phyloP scores from a whole-genome alignment of 2,888 invertebrate genomes.

The Elgonia sp. region DNA sequence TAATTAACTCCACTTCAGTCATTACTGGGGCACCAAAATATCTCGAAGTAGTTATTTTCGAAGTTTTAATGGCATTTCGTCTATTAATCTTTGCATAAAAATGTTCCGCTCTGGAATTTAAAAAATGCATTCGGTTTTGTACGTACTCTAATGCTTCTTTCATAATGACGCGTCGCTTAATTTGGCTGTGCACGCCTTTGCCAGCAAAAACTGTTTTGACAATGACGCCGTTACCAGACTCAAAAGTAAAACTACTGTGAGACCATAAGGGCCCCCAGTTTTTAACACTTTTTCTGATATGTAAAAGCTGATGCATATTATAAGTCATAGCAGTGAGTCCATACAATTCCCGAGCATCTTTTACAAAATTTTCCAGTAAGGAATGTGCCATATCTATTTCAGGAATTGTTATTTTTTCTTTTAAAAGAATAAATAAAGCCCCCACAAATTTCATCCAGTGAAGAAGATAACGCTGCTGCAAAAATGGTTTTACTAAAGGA shows the following conservation, averaged over 20 bases:
- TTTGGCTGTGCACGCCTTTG: slow-evolving; percentile 57
- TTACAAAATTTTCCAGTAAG: too few relatives aligned
- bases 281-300: slow-evolving; percentile 13
- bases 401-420: too few relatives aligned
- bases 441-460: too few relatives aligned
- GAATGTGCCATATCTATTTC: too few relatives aligned
- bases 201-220: slow-evolving; percentile 47
- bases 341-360: neutral
- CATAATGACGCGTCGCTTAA: slow-evolving; percentile 24
- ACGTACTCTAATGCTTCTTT: neutral
- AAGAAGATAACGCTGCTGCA: too few relatives aligned
- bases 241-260: slow-evolving; percentile 32
- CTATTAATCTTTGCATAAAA: slow-evolving; percentile 20
- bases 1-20: neutral
- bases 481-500: too few relatives aligned
- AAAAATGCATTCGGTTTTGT: neutral
- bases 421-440: too few relatives aligned
- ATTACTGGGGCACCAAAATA: slow-evolving; percentile 38
- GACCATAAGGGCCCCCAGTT: slow-evolving; percentile 34
- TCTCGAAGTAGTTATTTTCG: slow-evolving; percentile 13
- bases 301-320: slow-evolving; percentile 20
- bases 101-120: neutral
- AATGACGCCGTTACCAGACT: slow-evolving; percentile 48
- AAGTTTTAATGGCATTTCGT: slow-evolving; percentile 11
- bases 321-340: slow-evolving; percentile 19